These are phyloP conservation scores for Clarias fuscus DNA, from an alignment of 2,797 vertebrate genomes.

Conservation along the genomic window DNA sequence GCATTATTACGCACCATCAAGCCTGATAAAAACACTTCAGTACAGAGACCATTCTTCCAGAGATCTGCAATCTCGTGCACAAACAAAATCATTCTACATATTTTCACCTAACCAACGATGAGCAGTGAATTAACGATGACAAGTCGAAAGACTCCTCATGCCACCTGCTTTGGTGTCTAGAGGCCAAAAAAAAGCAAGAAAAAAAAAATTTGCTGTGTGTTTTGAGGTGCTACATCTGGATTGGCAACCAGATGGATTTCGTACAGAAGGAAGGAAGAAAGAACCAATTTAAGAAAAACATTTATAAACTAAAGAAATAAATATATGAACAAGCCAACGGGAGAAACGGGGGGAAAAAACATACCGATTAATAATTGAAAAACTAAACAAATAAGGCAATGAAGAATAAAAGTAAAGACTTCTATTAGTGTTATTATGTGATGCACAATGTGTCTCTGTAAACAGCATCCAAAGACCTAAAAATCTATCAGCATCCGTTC, in stretches of 20 bases:
- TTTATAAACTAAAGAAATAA: neutral
- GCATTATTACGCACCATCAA: neutral
- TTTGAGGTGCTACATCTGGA: neutral
- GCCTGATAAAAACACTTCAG: conserved; percentile 8
- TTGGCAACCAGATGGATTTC: neutral
- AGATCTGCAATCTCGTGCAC: conserved; percentile 25
- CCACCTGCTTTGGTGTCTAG: neutral
- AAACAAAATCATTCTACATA: conserved; percentile 6
- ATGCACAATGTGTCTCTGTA: neutral
- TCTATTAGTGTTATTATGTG: neutral
- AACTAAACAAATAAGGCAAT: neutral
- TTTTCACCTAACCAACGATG: neutral
- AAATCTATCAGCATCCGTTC: neutral
- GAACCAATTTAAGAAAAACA: neutral
- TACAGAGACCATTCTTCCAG: neutral
- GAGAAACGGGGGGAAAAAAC: neutral
- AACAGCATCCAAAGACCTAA: neutral
- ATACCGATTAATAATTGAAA: neutral
- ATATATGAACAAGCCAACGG: neutral
- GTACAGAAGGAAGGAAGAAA: neutral
- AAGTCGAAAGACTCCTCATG: neutral
- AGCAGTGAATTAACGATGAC: neutral
- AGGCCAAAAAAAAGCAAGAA: neutral
- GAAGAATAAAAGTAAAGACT: no score
- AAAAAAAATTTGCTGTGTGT: neutral